Evolutionary conservation across 2,888 invertebrate species (phyloP).

Genomic region (Pseudanteris insignis): DNA sequence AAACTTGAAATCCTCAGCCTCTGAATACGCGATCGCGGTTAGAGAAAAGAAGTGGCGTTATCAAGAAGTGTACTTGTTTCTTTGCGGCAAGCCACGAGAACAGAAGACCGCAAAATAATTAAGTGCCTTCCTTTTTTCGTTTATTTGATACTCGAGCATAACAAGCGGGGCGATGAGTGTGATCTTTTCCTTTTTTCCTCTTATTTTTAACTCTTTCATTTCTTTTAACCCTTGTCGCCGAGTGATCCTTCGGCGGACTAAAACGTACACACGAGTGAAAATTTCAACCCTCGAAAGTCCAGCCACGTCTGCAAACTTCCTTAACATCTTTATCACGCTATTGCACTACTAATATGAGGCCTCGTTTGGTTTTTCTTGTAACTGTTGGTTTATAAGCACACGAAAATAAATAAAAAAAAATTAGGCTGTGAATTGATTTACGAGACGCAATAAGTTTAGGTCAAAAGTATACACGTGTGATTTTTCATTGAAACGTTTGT

Average conservation of each 20-base stretch:
- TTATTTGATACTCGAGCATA: conserved; percentile 25
- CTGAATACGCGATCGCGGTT: conserved; percentile 6
- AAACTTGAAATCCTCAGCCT: neutral
- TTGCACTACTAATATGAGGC: conserved; percentile 19
- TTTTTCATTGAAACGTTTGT: conserved; percentile 16
- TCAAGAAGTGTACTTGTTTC: conserved; percentile 19
- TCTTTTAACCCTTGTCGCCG: conserved; percentile 16
- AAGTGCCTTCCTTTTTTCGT: conserved; percentile 17
- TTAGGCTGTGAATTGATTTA: conserved; percentile 14
- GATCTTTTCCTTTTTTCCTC: conserved; percentile 10
- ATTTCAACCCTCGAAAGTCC: conserved; percentile 12
- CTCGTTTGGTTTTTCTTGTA: conserved; percentile 20
- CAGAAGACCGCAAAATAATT: conserved; percentile 19
- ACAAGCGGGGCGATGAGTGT: conserved; percentile 14
- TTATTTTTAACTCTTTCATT: conserved; percentile 11
- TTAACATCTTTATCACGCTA: conserved; percentile 10
- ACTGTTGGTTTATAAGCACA: conserved; percentile 14
- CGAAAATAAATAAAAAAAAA: conserved; percentile 18
- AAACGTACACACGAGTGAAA: conserved; percentile 14
- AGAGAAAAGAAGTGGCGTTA: conserved; percentile 14
- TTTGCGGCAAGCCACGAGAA: conserved; percentile 9
- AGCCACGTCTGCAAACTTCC: conserved; percentile 12
- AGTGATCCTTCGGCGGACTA: conserved; percentile 21
- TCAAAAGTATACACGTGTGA: too few relatives aligned
- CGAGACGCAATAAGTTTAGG: too few relatives aligned